Conservation (phyloP, 2,797 vertebrate species). For the Clarias pachynema region DNA sequence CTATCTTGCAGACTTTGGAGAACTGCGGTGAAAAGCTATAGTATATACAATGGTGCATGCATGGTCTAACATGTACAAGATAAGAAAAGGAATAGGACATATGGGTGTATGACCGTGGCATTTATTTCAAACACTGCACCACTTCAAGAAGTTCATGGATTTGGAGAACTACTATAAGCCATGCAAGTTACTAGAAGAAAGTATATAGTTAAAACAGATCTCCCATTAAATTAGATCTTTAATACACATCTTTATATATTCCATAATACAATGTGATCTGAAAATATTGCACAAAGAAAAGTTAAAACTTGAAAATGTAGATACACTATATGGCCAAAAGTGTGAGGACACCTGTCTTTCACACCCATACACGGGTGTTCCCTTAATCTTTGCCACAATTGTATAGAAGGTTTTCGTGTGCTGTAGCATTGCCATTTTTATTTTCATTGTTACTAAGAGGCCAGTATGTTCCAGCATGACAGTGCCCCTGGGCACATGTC, state of each 20-base stretch:
- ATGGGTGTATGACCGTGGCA: not conserved
- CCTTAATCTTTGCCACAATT: not conserved
- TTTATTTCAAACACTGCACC: constrained; percentile 2
- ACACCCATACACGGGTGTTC: not conserved
- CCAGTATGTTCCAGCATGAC: too few species aligned
- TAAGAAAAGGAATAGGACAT: not conserved
- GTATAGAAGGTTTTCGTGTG: not conserved
- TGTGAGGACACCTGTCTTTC: not conserved
- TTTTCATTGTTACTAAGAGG: too few species aligned
- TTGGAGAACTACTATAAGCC: too few species aligned
- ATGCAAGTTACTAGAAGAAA: too few species aligned
- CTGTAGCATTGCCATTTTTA: not conserved
- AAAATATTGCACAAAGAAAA: not conserved
- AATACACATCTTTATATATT: not conserved
- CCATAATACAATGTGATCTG: too few species aligned
- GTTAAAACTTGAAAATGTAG: not conserved
- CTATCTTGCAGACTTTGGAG: not conserved
- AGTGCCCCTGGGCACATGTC: not conserved
- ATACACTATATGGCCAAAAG: not conserved
- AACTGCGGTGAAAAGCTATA: not conserved
- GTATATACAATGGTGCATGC: not conserved
- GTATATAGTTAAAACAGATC: not conserved
- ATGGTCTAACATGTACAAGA: not conserved
- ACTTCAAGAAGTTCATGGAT: not conserved
- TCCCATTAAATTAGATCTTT: not conserved